Evolutionary conservation across 2,797 vertebrate species (phyloP).

Genomic region (Alcedo atthis): DNA sequence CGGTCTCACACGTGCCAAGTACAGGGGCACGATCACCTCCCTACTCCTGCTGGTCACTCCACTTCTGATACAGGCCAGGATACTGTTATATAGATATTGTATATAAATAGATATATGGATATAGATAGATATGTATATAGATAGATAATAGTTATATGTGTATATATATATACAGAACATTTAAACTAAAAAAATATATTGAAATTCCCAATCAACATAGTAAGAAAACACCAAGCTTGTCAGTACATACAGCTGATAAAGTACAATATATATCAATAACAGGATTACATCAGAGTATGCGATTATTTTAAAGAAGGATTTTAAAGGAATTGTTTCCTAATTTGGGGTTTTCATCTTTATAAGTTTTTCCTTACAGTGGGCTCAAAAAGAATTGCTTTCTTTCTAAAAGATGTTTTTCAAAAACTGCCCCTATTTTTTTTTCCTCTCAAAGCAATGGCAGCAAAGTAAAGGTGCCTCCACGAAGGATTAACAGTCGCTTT

Average conservation of each 20-base stretch:
- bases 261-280: not conserved
- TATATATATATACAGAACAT: not conserved
- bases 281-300: not conserved
- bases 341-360: not conserved
- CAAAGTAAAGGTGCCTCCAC: not conserved
- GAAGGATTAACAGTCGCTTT: not conserved
- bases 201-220: accelerated
- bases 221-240: not conserved
- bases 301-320: not conserved
- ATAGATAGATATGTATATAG: too few relatives aligned
- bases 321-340: not conserved
- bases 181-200: not conserved
- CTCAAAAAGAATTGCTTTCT: not conserved
- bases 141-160: too few relatives aligned
- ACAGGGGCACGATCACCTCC: too few relatives aligned
- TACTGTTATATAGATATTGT: too few relatives aligned
- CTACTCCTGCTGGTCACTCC: too few relatives aligned
- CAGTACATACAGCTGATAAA: not conserved
- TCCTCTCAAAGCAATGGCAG: not conserved
- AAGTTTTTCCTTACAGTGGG: not conserved
- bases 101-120: too few relatives aligned
- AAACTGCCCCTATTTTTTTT: not conserved
- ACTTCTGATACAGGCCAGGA: too few relatives aligned
- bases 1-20: too few relatives aligned
- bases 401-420: not conserved